A percentile compares a stretch with the other conserved stretches of the same genome.
These are phyloP conservation scores for Phoenicopterus ruber DNA, from an alignment of 2,113 vertebrate genomes.

Conservation along the genomic window DNA sequence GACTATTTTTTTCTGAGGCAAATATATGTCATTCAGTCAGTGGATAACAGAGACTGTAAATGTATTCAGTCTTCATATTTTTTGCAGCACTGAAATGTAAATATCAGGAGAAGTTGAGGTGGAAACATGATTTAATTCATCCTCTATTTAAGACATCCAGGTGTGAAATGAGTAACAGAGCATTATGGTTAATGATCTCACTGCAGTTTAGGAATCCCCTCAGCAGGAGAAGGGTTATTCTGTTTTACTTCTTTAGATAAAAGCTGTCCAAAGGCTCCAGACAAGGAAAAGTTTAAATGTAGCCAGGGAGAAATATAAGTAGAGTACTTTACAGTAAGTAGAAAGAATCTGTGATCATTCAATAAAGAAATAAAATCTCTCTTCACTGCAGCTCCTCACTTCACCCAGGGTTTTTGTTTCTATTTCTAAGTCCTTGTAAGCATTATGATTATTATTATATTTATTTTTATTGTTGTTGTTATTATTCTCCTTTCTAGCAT, in stretches of 20 bases:
- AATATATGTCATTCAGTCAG: background rate
- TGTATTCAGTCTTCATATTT: background rate
- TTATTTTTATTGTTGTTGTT: background rate
- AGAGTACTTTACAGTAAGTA: background rate
- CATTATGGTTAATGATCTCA: conserved; percentile 32
- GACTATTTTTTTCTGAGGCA: background rate
- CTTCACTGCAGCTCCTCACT: background rate
- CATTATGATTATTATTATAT: background rate
- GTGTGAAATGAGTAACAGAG: conserved; percentile 1
- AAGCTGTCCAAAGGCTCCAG: background rate
- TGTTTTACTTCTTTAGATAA: conserved; percentile 20
- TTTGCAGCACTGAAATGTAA: conserved; percentile 2
- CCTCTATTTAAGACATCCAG: conserved; percentile 8
- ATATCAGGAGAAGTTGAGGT: background rate
- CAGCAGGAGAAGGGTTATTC: background rate
- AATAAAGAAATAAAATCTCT: background rate
- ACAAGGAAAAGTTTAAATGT: conserved; percentile 1
- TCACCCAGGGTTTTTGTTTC: background rate
- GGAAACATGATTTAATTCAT: conserved; percentile 26
- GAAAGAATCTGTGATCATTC: background rate
- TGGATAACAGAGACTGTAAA: background rate
- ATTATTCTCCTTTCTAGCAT: background rate
- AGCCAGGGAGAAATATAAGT: background rate
- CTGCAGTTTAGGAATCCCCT: background rate
- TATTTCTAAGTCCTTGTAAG: background rate